Evolutionary conservation across 2,888 invertebrate genomes (phyloP), one percentile per base, ranked within the genome.

Genomic region (Augochlorella aurata): DNA sequence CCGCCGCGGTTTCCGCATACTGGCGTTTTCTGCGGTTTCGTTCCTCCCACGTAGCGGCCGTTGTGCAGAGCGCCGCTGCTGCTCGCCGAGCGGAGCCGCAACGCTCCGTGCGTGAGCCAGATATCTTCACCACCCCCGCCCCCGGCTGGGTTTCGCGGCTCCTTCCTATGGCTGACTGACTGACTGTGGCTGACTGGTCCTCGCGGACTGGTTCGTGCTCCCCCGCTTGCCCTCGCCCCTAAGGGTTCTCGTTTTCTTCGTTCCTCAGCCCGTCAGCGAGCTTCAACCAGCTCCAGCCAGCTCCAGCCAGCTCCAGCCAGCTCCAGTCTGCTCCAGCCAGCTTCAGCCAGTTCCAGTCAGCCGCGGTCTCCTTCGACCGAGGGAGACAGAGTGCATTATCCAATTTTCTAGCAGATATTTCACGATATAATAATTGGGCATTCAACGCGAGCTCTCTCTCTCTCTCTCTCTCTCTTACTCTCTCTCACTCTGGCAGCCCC

Each of bases 1-100:
- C 92, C 91, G 90, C 87, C 88, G 89, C 90, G 90, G 91, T 92
- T 93, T 93, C 92, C 91, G 90, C 92, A 92, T 91, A 91, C 92
- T 92, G 91, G 88, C 91, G 91, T 91, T 92, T 92, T 92, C 91
- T 90, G 89, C 90, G 90, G 85, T 85, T 82, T 82, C 83, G 82
- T 85, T 85, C 85, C 85, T 86, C 82, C 79, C 70, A 79, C 86
- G 78, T 81, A 78, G 81, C 76, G 71, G 50, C 71, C 81, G 79
- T 83, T 80, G 78, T 87, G 76, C 77, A 38, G 63, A 38, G 63
- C 63, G 68, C 49, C 73, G 73, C 71, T 58, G 38, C 38, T 38
- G 38, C 38, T 38, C 38, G 38, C 38, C 38, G 38, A 38, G 38
- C 38, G 38, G 38, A 38, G 38, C 50, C 18, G 50, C 50, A 18